phyloP scores from a whole-genome alignment of 2,888 invertebrate genomes.

The Teleogryllus oceanicus region DNA sequence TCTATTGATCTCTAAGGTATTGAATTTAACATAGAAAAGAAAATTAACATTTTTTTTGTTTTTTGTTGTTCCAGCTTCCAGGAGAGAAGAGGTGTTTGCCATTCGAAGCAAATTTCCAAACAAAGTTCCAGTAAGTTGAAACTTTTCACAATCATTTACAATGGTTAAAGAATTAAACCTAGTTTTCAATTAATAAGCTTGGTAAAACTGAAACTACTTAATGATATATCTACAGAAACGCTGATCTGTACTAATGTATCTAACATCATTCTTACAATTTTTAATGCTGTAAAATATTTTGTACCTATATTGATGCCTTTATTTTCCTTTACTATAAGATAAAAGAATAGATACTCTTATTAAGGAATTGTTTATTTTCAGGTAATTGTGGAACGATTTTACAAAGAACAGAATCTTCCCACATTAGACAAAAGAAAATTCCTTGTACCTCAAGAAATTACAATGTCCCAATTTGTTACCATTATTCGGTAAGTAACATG shows the following conservation, averaged over 20 bases:
- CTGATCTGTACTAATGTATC: too few relatives aligned
- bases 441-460: conserved; percentile 82
- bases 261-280: too few relatives aligned
- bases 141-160: too few relatives aligned
- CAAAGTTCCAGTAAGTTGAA: conserved; percentile 70
- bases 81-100: conserved; percentile 75
- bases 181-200: too few relatives aligned
- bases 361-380: conserved; percentile 48
- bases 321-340: conserved; percentile 23
- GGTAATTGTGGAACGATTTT: conserved; percentile 79
- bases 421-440: conserved; percentile 80
- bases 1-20: too few relatives aligned
- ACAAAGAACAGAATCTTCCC: conserved; percentile 73
- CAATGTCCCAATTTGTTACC: conserved; percentile 82
- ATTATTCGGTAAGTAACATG: conserved; percentile 66
- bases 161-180: too few relatives aligned
- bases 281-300: too few relatives aligned
- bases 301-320: conserved; percentile 21
- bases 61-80: conserved; percentile 54
- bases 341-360: conserved; percentile 22
- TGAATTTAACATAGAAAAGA: too few relatives aligned
- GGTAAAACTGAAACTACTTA: too few relatives aligned
- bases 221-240: too few relatives aligned
- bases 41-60: neutral
- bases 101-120: conserved; percentile 73